Evolutionary conservation across 2,888 invertebrate species (phyloP).

Genomic region (Conistra vaccinii): DNA sequence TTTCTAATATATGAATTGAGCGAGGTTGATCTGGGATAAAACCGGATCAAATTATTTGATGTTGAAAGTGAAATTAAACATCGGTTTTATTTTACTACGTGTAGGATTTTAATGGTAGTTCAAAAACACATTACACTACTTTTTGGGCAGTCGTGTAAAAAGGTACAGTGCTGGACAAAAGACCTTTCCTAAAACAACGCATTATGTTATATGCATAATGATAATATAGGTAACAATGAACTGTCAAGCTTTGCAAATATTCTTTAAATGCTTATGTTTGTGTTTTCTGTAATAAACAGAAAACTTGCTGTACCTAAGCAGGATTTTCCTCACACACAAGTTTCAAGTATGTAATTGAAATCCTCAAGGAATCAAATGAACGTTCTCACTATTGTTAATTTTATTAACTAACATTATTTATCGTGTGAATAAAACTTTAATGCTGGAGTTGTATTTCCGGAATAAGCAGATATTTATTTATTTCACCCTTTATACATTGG

Average conservation of each 20-base stretch:
- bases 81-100: background rate
- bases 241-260: background rate
- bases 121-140: too few species aligned
- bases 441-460: constrained; percentile 17
- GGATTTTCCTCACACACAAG: background rate
- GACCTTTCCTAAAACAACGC: background rate
- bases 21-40: too few species aligned
- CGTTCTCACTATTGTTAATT: constrained; percentile 49
- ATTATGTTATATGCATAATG: background rate
- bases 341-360: constrained; percentile 29
- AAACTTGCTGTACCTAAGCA: constrained; percentile 17
- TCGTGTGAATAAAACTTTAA: constrained; percentile 39
- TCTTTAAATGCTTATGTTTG: background rate
- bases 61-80: background rate
- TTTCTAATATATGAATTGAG: too few species aligned
- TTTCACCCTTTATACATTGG: background rate
- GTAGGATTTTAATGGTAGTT: background rate
- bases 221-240: too few species aligned
- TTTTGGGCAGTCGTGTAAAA: too few species aligned
- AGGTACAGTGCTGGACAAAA: background rate
- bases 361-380: constrained; percentile 48
- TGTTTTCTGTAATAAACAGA: too few species aligned
- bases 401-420: constrained; percentile 17
- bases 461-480: constrained; percentile 22
- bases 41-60: background rate